Evolutionary conservation across 2,888 invertebrate species (phyloP), one percentile per base, ranked within the genome.

Genomic region (Lymantria dispar): DNA sequence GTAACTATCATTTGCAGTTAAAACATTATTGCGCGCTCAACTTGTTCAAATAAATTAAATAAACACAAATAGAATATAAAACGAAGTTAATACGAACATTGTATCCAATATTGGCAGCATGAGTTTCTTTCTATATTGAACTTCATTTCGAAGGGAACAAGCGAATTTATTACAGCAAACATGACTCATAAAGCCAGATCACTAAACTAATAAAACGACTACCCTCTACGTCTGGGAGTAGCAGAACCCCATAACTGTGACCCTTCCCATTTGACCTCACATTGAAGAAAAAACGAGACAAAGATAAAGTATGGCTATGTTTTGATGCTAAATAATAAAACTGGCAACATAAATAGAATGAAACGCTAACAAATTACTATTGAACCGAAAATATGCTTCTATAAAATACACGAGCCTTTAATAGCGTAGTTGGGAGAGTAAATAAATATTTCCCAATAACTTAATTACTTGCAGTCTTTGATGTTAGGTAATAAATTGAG

Each of bases 141-240:
- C 62, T 70, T 70, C 65, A 68, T 72, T 74, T 62, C 49, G 60
- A 63, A 69, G 63, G 58, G 61, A 72, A 76, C 60, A 60, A 72
- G 71, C 70, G 62, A 75, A 72, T 80, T 83, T 82, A 82, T 78
- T 76, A 72, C 77, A 74, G 74, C 70, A 73, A 80, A 80, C 80
- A 80, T 78, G 79, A 73, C 70, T 80, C 82, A 80, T 86, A 85
- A 85, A 85, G 73, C 71, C 70, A 80, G 83, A 83, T 82, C 80
- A 76, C 73, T 71, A 70, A 64, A 72, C 79, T 77, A 79, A 84
- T 85, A 84, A 85, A 84, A 82, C 67, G 68, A 67, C 72, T 74
- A 71, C 77, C 72, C 68, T 58, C 49, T 55, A 68, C 68, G 70
- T 68, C 74, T 73, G 71, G 73, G 72, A 80, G 73, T 73, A 77